Base-by-base conservation (phyloP, 2,888 invertebrate genomes). In the Lymantria dispar region DNA sequence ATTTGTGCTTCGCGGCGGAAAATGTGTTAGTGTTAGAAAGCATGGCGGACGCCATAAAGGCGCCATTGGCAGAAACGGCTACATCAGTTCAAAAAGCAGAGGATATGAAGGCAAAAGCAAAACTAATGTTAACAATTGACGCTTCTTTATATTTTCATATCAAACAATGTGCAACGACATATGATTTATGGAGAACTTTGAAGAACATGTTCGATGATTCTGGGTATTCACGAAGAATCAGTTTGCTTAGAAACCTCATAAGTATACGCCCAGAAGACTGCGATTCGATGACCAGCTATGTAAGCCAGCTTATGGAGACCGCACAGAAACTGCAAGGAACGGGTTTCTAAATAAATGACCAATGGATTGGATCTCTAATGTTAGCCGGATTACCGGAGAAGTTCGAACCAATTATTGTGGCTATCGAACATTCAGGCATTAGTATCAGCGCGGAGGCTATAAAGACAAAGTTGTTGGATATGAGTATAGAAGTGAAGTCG, bases 381-480 rank as follows among this genome's bases (percentile, higher is more conserved):
- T n/a, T n/a, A n/a, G n/a, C n/a, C n/a, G n/a, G n/a, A n/a, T n/a
- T n/a, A n/a, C n/a, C n/a, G n/a, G n/a, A n/a, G n/a, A n/a, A n/a
- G n/a, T n/a, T n/a, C n/a, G n/a, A n/a, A n/a, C n/a, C n/a, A n/a
- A n/a, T n/a, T n/a, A n/a, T n/a, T n/a, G n/a, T n/a, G n/a, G n/a
- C n/a, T n/a, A n/a, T n/a, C n/a, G n/a, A n/a, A n/a, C n/a, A n/a
- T n/a, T n/a, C n/a, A n/a, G n/a, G n/a, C n/a, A n/a, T n/a, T n/a
- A n/a, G n/a, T n/a, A n/a, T n/a, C n/a, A n/a, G n/a, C n/a, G n/a
- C n/a, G 11, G 41, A 42, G 15, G 15, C 36, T 33, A 47, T 47
- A n/a, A 47, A 47, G 22, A 47, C 47, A 9, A 42, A 47, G 29
- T 47, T 47, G 13, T 13, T 47, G 22, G 47, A 42, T 31, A 43